These are phyloP conservation scores for Odontocerum albicorne DNA, from an alignment of 2,888 invertebrate species.

Conservation along the genomic window DNA sequence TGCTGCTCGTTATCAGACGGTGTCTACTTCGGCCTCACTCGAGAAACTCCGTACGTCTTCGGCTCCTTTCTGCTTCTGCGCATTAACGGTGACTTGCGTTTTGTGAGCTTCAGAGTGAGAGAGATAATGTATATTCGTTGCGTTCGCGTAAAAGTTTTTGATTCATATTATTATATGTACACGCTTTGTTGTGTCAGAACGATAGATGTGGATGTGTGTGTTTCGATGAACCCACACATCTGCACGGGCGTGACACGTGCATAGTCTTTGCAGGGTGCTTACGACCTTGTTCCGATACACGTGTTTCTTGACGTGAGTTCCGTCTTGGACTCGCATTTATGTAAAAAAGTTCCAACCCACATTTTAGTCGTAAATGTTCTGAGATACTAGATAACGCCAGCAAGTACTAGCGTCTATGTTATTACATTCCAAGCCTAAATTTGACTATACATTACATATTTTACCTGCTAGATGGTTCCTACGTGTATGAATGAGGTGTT, in stretches of 20 bases:
- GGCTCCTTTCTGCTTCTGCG: slow-evolving; percentile 19
- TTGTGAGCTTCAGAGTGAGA: slow-evolving; percentile 13
- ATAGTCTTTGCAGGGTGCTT: slow-evolving; percentile 6
- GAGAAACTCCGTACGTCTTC: slow-evolving; percentile 14
- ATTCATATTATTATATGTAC: slow-evolving; percentile 23
- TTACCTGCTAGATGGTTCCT: too few relatives aligned
- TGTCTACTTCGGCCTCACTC: slow-evolving; percentile 2
- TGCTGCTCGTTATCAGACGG: slow-evolving; percentile 3
- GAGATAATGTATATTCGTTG: background rate
- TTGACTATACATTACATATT: too few relatives aligned
- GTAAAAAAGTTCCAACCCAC: too few relatives aligned
- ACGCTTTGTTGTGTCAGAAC: slow-evolving; percentile 5
- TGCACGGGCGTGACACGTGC: slow-evolving; percentile 4
- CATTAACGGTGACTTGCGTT: slow-evolving; percentile 30
- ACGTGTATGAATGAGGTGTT: too few relatives aligned
- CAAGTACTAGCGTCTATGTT: too few relatives aligned
- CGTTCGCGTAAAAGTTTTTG: slow-evolving; percentile 15
- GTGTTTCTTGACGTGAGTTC: too few relatives aligned
- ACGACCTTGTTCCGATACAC: background rate
- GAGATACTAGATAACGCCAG: too few relatives aligned
- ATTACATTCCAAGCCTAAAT: too few relatives aligned
- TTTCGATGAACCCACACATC: slow-evolving; percentile 8
- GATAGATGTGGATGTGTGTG: slow-evolving; percentile 11
- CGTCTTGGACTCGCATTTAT: too few relatives aligned
- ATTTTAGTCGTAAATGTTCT: too few relatives aligned